Evolutionary conservation across 1,140 invertebrate genomes (phyloP).

Genomic region (Drosophila lowei): DNA sequence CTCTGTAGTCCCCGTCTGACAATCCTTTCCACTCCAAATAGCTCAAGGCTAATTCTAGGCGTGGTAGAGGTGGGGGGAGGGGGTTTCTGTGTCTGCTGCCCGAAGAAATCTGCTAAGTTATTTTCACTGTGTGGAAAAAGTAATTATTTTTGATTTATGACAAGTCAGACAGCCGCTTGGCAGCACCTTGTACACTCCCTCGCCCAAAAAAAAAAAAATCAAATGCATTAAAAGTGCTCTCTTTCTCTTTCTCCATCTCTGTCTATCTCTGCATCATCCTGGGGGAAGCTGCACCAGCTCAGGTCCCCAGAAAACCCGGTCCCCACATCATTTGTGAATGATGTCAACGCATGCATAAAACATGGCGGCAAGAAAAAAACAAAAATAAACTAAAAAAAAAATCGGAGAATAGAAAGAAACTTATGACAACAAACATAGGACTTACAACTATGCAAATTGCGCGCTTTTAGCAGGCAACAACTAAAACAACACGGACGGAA

Average conservation of each 20-base stretch:
- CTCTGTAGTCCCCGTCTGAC: too few species aligned
- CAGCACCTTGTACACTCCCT: not conserved
- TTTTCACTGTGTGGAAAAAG: constrained; percentile 47
- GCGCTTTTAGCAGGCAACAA: constrained; percentile 65
- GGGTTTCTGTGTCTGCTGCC: not conserved
- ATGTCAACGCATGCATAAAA: constrained; percentile 80
- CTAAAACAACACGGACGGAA: constrained; percentile 1
- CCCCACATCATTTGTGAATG: constrained; percentile 76
- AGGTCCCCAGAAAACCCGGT: constrained; percentile 14
- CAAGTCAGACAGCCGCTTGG: constrained; percentile 44
- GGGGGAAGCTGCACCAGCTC: not conserved
- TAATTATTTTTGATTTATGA: constrained; percentile 81
- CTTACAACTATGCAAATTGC: constrained; percentile 77
- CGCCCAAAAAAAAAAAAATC: constrained; percentile 6
- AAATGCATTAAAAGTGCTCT: constrained; percentile 39
- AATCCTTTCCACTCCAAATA: too few species aligned
- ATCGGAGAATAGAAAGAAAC: constrained; percentile 44
- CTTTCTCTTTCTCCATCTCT: not conserved
- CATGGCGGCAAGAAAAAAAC: constrained; percentile 39
- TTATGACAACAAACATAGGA: constrained; percentile 53
- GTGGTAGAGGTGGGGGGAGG: not conserved
- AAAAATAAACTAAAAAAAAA: constrained; percentile 13
- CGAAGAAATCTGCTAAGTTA: constrained; percentile 53
- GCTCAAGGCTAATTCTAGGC: constrained; percentile 12
- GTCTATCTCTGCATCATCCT: not conserved